A percentile compares a stretch with the other conserved stretches of the same genome.
These are phyloP conservation scores for Cremastinae sp. DNA, from an alignment of 2,888 invertebrate genomes.

Conservation along the genomic window DNA sequence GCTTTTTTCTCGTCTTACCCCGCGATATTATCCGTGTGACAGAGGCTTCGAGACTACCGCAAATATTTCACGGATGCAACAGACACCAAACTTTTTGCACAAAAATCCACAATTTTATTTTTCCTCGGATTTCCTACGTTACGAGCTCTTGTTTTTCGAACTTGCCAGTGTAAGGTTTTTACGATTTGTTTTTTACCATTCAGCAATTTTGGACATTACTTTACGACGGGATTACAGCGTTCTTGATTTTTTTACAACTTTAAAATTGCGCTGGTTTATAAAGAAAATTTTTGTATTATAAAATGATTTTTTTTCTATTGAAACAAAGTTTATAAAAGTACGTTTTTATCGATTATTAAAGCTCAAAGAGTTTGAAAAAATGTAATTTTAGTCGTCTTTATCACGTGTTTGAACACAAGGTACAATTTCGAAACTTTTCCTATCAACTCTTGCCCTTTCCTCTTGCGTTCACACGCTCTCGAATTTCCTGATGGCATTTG, in stretches of 20 bases:
- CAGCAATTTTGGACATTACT: too few relatives aligned
- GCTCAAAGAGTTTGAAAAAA: too few relatives aligned
- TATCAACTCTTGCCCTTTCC: slow-evolving; percentile 24
- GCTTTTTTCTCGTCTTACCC: slow-evolving; percentile 14
- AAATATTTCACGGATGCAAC: slow-evolving; percentile 30
- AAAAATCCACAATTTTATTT: background rate
- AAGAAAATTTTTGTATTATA: too few relatives aligned
- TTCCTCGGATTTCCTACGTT: background rate
- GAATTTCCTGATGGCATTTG: slow-evolving; percentile 10
- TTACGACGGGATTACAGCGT: too few relatives aligned
- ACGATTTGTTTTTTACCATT: too few relatives aligned
- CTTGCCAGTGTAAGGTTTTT: too few relatives aligned
- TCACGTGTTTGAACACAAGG: slow-evolving; percentile 10
- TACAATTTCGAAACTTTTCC: slow-evolving; percentile 42
- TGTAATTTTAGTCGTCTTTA: slow-evolving; percentile 12
- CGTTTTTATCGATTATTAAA: too few relatives aligned
- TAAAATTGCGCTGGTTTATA: too few relatives aligned
- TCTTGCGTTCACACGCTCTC: background rate
- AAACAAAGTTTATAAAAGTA: too few relatives aligned
- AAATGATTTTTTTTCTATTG: too few relatives aligned
- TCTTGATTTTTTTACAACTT: too few relatives aligned
- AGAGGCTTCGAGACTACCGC: slow-evolving; percentile 26
- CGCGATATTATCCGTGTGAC: slow-evolving; percentile 44
- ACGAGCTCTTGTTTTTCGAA: too few relatives aligned
- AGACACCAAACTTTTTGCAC: slow-evolving; percentile 8